Conservation (phyloP, 2,888 invertebrate species). For the Linnaemya tessellans region DNA sequence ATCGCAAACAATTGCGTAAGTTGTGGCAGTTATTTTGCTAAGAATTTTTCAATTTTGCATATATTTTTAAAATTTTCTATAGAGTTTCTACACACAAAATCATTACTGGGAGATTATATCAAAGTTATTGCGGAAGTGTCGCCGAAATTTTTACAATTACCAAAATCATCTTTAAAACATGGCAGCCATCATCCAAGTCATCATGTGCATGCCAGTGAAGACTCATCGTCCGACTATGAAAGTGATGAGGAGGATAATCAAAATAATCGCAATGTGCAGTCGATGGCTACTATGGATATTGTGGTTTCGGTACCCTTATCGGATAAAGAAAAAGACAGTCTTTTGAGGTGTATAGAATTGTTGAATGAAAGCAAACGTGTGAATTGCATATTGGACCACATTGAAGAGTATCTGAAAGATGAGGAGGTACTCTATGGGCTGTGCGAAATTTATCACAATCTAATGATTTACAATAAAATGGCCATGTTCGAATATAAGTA, state of each 20-base stretch:
- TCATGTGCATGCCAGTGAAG: slow-evolving; percentile 77
- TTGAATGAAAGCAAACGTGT: slow-evolving; percentile 87
- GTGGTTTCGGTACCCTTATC: slow-evolving; percentile 73
- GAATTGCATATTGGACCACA: slow-evolving; percentile 84
- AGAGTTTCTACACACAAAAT: slow-evolving; percentile 77
- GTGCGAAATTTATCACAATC: slow-evolving; percentile 92
- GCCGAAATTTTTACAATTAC: slow-evolving; percentile 80
- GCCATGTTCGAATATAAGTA: slow-evolving; percentile 94
- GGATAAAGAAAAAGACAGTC: slow-evolving; percentile 77
- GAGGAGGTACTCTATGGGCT: slow-evolving; percentile 86
- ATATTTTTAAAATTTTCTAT: neutral
- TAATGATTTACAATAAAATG: slow-evolving; percentile 91
- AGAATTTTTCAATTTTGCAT: neutral
- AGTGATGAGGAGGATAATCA: slow-evolving; percentile 73
- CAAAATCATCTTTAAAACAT: slow-evolving; percentile 79
- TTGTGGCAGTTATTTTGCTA: neutral
- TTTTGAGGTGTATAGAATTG: slow-evolving; percentile 84
- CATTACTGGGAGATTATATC: slow-evolving; percentile 79
- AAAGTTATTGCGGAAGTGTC: slow-evolving; percentile 81
- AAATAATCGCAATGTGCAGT: slow-evolving; percentile 72
- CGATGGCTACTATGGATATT: slow-evolving; percentile 69
- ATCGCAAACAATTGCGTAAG: slow-evolving; percentile 79
- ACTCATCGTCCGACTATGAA: slow-evolving; percentile 76
- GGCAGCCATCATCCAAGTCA: slow-evolving; percentile 74
- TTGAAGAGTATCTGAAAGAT: slow-evolving; percentile 82